Percentiles rank a stretch among this genome's conserved stretches.
Evolutionary conservation across 2,888 invertebrate genomes (phyloP).

Genomic region (Poecilobothrus nobilitatus): DNA sequence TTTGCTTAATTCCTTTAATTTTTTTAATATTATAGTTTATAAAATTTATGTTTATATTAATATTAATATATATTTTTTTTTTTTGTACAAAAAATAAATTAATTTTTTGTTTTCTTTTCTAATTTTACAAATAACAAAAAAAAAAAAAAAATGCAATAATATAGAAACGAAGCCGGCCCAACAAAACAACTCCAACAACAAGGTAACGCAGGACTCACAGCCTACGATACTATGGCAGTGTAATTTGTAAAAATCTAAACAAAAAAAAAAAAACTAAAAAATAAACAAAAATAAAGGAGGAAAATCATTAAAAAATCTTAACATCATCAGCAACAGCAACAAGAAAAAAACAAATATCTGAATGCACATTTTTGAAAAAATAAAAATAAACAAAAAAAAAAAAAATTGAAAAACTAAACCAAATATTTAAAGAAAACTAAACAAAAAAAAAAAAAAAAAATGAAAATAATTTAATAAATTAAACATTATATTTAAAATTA

Average conservation of each 20-base stretch:
- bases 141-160: constrained; percentile 29
- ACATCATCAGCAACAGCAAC: background rate
- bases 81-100: background rate
- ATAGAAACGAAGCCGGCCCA: constrained; percentile 87
- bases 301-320: background rate
- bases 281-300: too few relatives aligned
- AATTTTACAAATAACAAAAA: background rate
- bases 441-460: background rate
- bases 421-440: background rate
- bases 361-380: background rate
- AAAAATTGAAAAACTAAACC: constrained; percentile 1
- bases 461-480: background rate
- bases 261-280: too few relatives aligned
- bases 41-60: background rate
- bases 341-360: background rate
- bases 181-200: constrained; percentile 64
- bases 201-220: constrained; percentile 79
- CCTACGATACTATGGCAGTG: constrained; percentile 99
- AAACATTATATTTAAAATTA: background rate
- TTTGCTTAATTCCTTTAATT: background rate
- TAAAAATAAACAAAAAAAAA: background rate
- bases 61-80: background rate
- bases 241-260: constrained; percentile 64
- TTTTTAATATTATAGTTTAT: background rate
- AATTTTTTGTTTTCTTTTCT: background rate